A percentile compares a stretch with the other conserved stretches of the same genome.
Evolutionary conservation across 2,113 vertebrate genomes (phyloP).

Genomic region (Callipepla squamata): DNA sequence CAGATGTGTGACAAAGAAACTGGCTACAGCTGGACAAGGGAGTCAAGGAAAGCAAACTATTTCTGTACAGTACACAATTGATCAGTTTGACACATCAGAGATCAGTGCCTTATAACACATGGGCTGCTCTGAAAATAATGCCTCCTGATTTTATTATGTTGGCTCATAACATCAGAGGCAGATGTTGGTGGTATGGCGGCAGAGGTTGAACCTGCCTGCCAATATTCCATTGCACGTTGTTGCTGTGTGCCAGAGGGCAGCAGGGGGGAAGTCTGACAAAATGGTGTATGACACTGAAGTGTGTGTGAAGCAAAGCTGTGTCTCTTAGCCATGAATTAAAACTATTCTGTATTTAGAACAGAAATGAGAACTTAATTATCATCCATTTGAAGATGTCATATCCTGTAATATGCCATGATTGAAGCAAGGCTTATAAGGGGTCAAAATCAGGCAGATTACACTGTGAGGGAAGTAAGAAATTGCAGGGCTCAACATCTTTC

Average conservation of each 20-base stretch:
- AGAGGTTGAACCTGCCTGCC: too few species aligned
- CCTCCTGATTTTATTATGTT: too few species aligned
- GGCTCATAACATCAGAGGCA: too few species aligned
- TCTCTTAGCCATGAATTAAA: neutral
- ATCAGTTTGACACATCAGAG: neutral
- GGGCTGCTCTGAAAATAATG: too few species aligned
- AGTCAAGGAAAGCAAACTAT: slow-evolving; percentile 14
- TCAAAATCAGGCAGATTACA: neutral
- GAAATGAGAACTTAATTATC: neutral
- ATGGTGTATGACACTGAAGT: too few species aligned
- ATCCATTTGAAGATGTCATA: neutral
- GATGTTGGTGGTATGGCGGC: too few species aligned
- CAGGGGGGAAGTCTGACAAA: too few species aligned
- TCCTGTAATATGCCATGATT: neutral
- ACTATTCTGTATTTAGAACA: neutral
- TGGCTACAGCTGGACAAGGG: neutral
- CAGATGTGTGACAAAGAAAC: neutral
- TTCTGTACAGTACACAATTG: neutral
- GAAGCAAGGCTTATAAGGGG: neutral
- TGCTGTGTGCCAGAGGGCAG: too few species aligned
- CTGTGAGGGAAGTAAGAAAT: neutral
- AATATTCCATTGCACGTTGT: too few species aligned
- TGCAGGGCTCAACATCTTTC: neutral
- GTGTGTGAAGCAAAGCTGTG: too few species aligned
- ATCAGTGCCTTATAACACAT: neutral